Conservation (phyloP, 2,888 invertebrate species). For the Ditula angustiorana region DNA sequence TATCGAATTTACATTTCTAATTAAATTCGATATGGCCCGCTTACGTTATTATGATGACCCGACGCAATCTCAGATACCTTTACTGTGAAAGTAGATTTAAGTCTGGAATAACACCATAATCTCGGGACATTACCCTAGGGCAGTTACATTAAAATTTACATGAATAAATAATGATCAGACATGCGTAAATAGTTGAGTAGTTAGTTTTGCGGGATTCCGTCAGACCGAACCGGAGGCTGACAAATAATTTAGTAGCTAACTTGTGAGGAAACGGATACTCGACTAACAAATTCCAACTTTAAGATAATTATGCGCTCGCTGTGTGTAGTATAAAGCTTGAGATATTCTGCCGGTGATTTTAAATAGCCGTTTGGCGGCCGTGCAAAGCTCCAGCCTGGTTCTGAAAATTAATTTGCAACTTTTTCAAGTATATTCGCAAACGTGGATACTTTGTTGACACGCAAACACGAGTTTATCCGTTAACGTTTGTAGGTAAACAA, state of each 20-base stretch:
- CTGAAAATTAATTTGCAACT: conserved; percentile 7
- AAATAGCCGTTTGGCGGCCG: not conserved
- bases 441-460: conserved; percentile 6
- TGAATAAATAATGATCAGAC: conserved; percentile 25
- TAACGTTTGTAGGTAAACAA: conserved; percentile 39
- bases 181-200: conserved; percentile 15
- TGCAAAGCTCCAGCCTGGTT: too few species aligned
- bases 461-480: conserved; percentile 19
- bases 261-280: conserved; percentile 16
- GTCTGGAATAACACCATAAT: conserved; percentile 5
- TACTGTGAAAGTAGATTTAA: not conserved
- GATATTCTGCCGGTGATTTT: not conserved
- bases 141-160: conserved; percentile 18
- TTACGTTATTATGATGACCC: conserved; percentile 25
- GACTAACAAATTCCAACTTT: conserved; percentile 9
- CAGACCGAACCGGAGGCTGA: not conserved
- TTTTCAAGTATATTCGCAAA: conserved; percentile 2
- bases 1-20: conserved; percentile 32
- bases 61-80: not conserved
- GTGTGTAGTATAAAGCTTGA: not conserved
- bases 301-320: not conserved
- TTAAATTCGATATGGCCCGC: too few species aligned
- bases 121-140: conserved; percentile 3
- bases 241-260: conserved; percentile 15
- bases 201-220: not conserved